Conservation (phyloP, 2,888 invertebrate species). For the Acanthosoma haemorrhoidale region DNA sequence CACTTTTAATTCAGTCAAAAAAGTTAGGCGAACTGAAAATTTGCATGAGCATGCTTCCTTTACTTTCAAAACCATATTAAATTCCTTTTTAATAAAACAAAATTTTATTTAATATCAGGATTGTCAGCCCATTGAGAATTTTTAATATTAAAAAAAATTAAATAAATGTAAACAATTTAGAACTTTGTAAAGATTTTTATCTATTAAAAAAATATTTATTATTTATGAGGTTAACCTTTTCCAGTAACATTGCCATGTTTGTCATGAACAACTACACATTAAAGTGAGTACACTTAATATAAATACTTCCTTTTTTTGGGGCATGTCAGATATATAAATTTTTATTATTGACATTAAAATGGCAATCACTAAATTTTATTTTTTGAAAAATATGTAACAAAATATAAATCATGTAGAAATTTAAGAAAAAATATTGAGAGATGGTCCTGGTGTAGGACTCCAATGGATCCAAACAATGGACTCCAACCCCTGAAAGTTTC, state of each 20-base stretch:
- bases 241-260: constrained; percentile 38
- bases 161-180: not conserved
- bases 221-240: constrained; percentile 29
- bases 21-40: not conserved
- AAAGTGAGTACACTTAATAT: constrained; percentile 34
- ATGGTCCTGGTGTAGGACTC: no score
- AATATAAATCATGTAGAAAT: no score
- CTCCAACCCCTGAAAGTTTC: no score
- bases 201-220: not conserved
- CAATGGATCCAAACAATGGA: no score
- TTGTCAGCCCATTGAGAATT: not conserved
- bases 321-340: constrained; percentile 8
- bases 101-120: not conserved
- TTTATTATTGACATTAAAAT: no score
- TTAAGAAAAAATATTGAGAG: no score
- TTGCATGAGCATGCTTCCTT: not conserved
- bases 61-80: not conserved
- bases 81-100: not conserved
- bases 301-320: not conserved
- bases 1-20: not conserved
- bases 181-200: no score
- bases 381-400: not conserved
- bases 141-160: not conserved
- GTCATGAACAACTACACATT: constrained; percentile 38
- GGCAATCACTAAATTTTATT: not conserved